phyloP scores from a whole-genome alignment of 2,113 vertebrate genomes.

The Candoia aspera region DNA sequence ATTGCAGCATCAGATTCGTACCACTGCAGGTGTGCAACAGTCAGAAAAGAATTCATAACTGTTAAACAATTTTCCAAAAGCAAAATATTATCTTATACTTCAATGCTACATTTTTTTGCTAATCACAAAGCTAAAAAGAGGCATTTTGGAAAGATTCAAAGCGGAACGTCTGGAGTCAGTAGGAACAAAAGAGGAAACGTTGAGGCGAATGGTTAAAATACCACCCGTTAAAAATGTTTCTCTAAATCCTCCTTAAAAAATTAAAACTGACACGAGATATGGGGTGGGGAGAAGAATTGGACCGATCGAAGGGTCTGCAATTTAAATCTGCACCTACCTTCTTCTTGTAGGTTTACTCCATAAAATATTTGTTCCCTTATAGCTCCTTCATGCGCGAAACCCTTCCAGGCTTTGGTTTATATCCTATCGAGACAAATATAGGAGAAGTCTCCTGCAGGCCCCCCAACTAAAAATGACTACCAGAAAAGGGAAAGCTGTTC shows the following conservation, averaged over 20 bases:
- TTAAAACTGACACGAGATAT: conserved; percentile 30
- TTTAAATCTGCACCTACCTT: conserved; percentile 72
- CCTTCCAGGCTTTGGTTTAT: conserved; percentile 60
- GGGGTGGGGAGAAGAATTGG: background rate
- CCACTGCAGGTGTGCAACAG: conserved; percentile 23
- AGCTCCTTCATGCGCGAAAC: conserved; percentile 69
- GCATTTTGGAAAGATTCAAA: conserved; percentile 20
- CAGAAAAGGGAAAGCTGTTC: conserved; percentile 80
- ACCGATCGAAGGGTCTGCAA: accelerated
- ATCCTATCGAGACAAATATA: conserved; percentile 71
- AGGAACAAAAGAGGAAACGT: background rate
- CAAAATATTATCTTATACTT: background rate
- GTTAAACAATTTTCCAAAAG: background rate
- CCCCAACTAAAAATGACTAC: conserved; percentile 79
- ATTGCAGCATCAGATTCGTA: conserved; percentile 46
- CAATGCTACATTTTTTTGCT: conserved; percentile 12
- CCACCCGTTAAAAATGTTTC: conserved; percentile 24
- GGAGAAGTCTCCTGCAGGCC: conserved; percentile 75
- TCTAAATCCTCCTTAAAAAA: conserved; percentile 41
- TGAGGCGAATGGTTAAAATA: conserved; percentile 39
- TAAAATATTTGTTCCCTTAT: conserved; percentile 68
- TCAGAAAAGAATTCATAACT: conserved; percentile 42
- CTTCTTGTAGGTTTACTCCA: conserved; percentile 70
- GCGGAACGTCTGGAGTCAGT: background rate
- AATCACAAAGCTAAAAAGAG: conserved; percentile 13